Percentiles rank a stretch among this genome's conserved stretches.
Conservation (phyloP, 2,113 vertebrate species). For the Galbula dea region DNA sequence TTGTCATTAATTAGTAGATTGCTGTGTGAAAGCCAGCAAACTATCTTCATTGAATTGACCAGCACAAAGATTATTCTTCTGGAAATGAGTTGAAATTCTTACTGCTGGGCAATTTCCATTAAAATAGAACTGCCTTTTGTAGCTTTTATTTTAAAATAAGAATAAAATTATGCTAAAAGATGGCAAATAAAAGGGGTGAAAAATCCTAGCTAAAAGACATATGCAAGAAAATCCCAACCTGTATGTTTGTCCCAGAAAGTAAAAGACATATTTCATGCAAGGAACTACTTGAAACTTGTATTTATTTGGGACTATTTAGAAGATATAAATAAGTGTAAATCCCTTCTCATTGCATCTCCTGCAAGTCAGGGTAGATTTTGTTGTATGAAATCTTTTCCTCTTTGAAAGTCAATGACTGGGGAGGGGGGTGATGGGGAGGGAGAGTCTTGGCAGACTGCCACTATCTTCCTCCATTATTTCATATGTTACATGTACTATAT, state of each 20-base stretch:
- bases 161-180: constrained; percentile 62
- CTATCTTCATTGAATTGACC: constrained; percentile 43
- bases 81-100: constrained; percentile 69
- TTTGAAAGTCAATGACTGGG: constrained; percentile 80
- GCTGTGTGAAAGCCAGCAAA: constrained; percentile 59
- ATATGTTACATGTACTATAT: constrained; percentile 57
- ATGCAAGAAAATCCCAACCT: background rate
- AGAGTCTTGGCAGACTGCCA: constrained; percentile 66
- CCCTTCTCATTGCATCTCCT: constrained; percentile 4
- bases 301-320: constrained; percentile 10
- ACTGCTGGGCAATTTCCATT: constrained; percentile 71
- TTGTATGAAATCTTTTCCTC: constrained; percentile 67
- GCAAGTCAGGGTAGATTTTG: constrained; percentile 75
- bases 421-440: background rate
- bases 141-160: constrained; percentile 69
- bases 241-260: background rate
- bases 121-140: constrained; percentile 64
- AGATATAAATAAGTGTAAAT: constrained; percentile 14
- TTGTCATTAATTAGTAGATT: constrained; percentile 74
- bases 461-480: constrained; percentile 60
- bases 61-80: constrained; percentile 67
- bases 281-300: background rate
- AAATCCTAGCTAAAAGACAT: constrained; percentile 53
- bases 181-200: constrained; percentile 55
- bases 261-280: constrained; percentile 23